Evolutionary conservation across 2,797 vertebrate genomes (phyloP).

Genomic region (Varecia variegata): DNA sequence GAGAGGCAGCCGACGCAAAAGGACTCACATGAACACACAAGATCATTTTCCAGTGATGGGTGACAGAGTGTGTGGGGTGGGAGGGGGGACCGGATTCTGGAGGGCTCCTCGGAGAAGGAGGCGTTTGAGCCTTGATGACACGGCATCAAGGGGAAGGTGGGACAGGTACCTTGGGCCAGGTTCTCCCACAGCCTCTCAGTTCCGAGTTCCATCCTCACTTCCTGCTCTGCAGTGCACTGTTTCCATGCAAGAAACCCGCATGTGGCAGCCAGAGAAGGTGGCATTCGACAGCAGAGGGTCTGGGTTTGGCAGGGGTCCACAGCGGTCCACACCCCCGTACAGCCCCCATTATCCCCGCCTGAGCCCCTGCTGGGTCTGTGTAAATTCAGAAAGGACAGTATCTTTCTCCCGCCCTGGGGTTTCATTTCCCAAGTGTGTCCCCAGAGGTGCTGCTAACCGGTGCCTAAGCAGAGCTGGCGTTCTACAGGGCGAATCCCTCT

Average conservation of each 20-base stretch:
- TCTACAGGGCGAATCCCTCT: not conserved
- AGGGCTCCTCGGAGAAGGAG: not conserved
- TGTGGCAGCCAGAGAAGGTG: not conserved
- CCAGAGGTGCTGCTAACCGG: not conserved
- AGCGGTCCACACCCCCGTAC: not conserved
- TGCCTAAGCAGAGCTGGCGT: not conserved
- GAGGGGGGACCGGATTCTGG: not conserved
- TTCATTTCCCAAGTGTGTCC: not conserved
- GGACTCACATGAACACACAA: not conserved
- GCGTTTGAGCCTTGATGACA: not conserved
- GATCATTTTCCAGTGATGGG: not conserved
- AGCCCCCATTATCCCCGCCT: no score
- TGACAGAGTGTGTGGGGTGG: not conserved
- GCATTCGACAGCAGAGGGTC: not conserved
- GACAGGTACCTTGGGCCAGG: not conserved
- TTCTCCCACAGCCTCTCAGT: not conserved
- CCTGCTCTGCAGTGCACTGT: not conserved
- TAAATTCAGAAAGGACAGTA: not conserved
- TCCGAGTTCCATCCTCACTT: not conserved
- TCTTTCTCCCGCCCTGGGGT: not conserved
- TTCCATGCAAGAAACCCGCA: not conserved
- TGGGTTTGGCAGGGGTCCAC: fast-evolving
- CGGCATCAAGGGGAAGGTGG: not conserved
- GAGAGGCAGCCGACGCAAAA: not conserved
- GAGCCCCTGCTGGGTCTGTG: not conserved